Conservation (phyloP, 2,888 invertebrate genomes). For the Selenia dentaria region DNA sequence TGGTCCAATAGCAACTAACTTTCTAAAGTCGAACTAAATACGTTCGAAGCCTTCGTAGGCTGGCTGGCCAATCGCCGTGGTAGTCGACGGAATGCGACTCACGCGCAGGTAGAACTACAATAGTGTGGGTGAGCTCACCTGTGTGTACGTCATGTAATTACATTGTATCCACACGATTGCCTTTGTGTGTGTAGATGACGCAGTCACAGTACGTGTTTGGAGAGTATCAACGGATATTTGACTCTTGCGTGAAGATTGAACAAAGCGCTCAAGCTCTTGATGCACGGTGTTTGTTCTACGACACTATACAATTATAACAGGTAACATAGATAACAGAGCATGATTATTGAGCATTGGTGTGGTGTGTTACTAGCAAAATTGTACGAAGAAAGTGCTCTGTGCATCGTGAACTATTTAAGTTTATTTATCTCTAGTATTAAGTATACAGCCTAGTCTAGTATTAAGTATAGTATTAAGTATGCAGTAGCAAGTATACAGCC, state of each 20-base stretch:
- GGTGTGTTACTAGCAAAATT: too few relatives aligned
- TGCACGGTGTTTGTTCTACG: too few relatives aligned
- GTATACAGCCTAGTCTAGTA: too few relatives aligned
- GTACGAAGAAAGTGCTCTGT: too few relatives aligned
- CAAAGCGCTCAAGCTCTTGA: too few relatives aligned
- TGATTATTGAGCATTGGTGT: too few relatives aligned
- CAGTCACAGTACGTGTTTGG: slow-evolving; percentile 33
- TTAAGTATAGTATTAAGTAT: too few relatives aligned
- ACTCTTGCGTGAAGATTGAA: neutral
- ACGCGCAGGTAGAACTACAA: slow-evolving; percentile 71
- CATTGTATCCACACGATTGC: slow-evolving; percentile 50
- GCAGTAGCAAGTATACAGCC: too few relatives aligned
- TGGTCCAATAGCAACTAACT: slow-evolving; percentile 43
- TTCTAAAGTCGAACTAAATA: slow-evolving; percentile 61
- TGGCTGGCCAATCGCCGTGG: slow-evolving; percentile 71
- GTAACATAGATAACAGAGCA: too few relatives aligned
- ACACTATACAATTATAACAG: too few relatives aligned
- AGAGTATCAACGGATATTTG: slow-evolving; percentile 5
- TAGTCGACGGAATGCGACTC: slow-evolving; percentile 79
- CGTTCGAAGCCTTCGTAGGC: slow-evolving; percentile 68
- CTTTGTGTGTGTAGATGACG: slow-evolving; percentile 44
- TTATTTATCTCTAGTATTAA: too few relatives aligned
- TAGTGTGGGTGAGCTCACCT: slow-evolving; percentile 44
- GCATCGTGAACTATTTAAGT: too few relatives aligned
- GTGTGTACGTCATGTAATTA: slow-evolving; percentile 60